phyloP scores from a whole-genome alignment of 2,797 vertebrate genomes.

The Sarcoramphus papa region DNA sequence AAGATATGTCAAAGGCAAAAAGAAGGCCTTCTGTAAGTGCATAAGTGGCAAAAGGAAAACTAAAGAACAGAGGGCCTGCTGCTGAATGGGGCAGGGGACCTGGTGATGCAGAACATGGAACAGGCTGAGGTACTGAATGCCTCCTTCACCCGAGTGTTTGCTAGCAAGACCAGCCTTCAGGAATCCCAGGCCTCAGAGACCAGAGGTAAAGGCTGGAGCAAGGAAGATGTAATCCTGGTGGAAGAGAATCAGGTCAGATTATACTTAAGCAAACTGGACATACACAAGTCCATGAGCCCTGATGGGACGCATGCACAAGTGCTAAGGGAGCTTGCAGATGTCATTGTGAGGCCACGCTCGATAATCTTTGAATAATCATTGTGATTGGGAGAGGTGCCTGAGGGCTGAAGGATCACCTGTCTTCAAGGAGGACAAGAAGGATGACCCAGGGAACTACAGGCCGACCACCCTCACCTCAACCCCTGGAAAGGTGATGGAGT shows the following conservation, averaged over 20 bases:
- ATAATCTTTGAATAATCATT: neutral
- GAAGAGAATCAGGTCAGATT: neutral
- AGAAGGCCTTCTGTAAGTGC: neutral
- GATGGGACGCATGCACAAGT: neutral
- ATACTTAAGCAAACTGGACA: neutral
- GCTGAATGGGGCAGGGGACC: neutral
- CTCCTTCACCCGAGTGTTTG: neutral
- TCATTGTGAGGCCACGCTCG: rapidly evolving
- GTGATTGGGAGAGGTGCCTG: neutral
- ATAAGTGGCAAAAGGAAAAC: neutral
- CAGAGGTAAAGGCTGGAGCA: too few relatives aligned
- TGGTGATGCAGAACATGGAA: neutral
- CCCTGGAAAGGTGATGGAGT: neutral
- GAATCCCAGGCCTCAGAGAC: neutral
- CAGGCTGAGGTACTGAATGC: neutral
- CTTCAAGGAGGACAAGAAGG: neutral
- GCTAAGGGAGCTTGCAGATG: neutral
- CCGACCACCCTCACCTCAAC: neutral
- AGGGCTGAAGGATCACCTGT: neutral
- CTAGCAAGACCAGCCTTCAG: neutral
- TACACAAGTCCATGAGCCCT: neutral
- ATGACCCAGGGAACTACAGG: neutral
- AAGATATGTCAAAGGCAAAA: neutral
- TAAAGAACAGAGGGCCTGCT: neutral
- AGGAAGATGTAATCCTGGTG: neutral